Base-by-base conservation (phyloP, 2,113 vertebrate genomes). In the Lepus americanus region DNA sequence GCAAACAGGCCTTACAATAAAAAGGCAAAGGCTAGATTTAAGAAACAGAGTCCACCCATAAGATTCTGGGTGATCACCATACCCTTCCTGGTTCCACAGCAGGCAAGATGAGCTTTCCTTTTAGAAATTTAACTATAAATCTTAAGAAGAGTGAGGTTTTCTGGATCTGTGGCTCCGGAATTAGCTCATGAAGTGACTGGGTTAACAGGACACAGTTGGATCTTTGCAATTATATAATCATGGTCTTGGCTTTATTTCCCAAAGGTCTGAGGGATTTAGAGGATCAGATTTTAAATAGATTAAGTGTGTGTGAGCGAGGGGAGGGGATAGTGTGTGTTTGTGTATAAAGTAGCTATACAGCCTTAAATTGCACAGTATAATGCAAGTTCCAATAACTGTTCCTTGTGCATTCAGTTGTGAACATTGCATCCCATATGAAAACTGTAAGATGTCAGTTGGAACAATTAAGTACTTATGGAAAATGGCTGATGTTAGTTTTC, bases 221-320 rank as follows among this genome's bases (percentile, higher is more conserved):
- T 77, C 59, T 94, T 80, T 91, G 76, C 70, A 96, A 84, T 97
- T 92, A 94, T 81, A 83, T 59, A 87, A 3, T 39, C 36, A 29
- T 76, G 66, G 39, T 31, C 67, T 87, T 87, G 53, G 17, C 80
- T 93, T 97, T 96, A 97, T 95, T 94, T 96, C 90, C 63, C 55
- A 81, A 81, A 93, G 5, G 39, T 64, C 22, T 87, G 29, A 84
- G 31, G 29, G 33, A 89, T 77, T 82, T 93, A 87, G 29, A 94
- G 14, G 44, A 76, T 91, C 86, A 96, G 20, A 91, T 89, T 94
- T 93, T 86, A 95, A 95, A 83, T 64, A 88, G 51, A 94, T 70
- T 74, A 87, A 93, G 16, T 77, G 12, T 39, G 55, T 39, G 8
- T 83, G 3, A 3, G 5, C 16, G 10, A 17, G 11, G 7, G 25